Conservation (phyloP, 2,113 vertebrate genomes). For the Tamias sibiricus region DNA sequence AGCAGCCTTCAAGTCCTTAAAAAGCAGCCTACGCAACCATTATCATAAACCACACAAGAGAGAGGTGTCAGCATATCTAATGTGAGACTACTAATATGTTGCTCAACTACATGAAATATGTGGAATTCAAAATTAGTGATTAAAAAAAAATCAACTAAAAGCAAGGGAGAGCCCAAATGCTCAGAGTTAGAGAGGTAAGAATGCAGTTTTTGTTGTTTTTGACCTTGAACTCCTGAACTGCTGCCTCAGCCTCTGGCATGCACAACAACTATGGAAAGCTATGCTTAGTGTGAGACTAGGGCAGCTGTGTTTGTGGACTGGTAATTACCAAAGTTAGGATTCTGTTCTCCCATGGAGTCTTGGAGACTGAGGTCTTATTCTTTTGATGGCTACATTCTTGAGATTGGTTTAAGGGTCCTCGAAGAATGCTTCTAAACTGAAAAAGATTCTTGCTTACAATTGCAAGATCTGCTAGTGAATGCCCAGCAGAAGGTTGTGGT, state of each 20-base stretch:
- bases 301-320: not conserved
- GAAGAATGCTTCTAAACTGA: not conserved
- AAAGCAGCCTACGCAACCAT: not conserved
- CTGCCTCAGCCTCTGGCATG: not conserved
- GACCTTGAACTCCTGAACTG: not conserved
- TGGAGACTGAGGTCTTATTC: not conserved
- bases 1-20: not conserved
- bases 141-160: not conserved
- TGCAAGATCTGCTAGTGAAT: not conserved
- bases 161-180: not conserved
- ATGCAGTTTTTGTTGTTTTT: not conserved
- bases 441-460: not conserved
- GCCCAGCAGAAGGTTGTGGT: not conserved
- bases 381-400: not conserved
- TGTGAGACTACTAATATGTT: not conserved
- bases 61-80: not conserved
- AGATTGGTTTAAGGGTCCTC: not conserved
- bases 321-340: not conserved
- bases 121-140: not conserved
- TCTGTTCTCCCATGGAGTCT: not conserved
- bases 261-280: not conserved
- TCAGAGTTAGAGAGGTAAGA: not conserved
- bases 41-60: not conserved
- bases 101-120: not conserved
- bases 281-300: not conserved